Percentiles rank a stretch among this genome's conserved stretches.
Conservation (phyloP, 2,888 invertebrate species). For the Drosophila fungiperda region DNA sequence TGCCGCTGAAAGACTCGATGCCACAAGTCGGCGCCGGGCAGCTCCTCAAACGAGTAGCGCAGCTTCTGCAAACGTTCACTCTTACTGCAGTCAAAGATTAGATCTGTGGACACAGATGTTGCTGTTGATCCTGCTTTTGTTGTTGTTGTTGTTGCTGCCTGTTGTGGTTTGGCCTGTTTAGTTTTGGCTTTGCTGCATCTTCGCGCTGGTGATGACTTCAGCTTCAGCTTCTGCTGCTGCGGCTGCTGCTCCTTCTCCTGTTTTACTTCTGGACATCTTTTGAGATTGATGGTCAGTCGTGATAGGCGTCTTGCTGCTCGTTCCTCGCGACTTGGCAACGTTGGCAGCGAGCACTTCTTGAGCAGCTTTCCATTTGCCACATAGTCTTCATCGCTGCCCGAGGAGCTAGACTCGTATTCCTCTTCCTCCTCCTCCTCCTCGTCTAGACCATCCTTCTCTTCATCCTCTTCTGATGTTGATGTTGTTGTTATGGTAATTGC, state of each 20-base stretch:
- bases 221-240: too few relatives aligned
- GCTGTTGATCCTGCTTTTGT: conserved; percentile 14
- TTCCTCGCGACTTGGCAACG: conserved; percentile 48
- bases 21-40: conserved; percentile 92
- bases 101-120: conserved; percentile 38
- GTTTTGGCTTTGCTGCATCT: conserved; percentile 19
- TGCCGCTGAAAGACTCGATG: conserved; percentile 91
- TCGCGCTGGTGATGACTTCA: conserved; percentile 18
- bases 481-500: conserved; percentile 6
- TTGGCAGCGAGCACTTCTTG: conserved; percentile 32
- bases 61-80: conserved; percentile 74
- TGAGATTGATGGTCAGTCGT: conserved; percentile 54
- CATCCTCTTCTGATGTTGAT: conserved; percentile 7
- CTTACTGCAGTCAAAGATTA: conserved; percentile 74
- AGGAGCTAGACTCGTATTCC: conserved; percentile 50
- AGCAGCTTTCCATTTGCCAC: conserved; percentile 45
- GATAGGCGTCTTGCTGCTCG: conserved; percentile 64
- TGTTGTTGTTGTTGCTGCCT: conserved; percentile 19
- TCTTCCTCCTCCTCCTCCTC: conserved; percentile 33
- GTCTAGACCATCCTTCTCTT: conserved; percentile 46
- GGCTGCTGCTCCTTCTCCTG: conserved; percentile 2
- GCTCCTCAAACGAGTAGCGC: conserved; percentile 88
- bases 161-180: conserved; percentile 21
- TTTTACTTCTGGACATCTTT: conserved; percentile 20
- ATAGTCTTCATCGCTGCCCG: conserved; percentile 74